Evolutionary conservation across 2,888 invertebrate species (phyloP).

Genomic region (Pinctada fucata): DNA sequence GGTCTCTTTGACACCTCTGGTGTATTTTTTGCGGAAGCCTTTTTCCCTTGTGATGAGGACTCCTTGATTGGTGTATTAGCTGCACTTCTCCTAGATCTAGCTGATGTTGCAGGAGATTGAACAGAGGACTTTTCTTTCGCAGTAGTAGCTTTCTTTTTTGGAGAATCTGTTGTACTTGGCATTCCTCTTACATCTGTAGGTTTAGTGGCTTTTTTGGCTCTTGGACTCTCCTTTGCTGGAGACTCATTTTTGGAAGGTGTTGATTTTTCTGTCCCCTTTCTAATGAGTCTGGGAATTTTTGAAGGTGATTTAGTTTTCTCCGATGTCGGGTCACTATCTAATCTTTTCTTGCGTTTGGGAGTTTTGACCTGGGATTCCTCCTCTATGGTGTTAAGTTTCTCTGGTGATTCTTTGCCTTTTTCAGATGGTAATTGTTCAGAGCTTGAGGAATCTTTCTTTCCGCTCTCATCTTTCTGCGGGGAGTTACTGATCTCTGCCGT

Average conservation of each 20-base stretch:
- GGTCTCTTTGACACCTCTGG: background rate
- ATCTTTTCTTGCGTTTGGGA: background rate
- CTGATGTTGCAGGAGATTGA: background rate
- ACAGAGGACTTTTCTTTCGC: background rate
- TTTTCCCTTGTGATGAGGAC: background rate
- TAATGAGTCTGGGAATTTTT: background rate
- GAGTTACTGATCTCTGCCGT: background rate
- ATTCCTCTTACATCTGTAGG: background rate
- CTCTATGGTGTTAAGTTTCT: background rate
- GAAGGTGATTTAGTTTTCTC: background rate
- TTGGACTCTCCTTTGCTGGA: background rate
- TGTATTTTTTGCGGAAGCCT: background rate
- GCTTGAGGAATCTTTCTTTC: background rate
- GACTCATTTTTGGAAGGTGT: background rate
- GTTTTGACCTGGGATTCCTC: constrained; percentile 1
- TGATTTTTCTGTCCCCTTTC: background rate
- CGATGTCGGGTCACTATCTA: background rate
- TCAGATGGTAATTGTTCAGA: background rate
- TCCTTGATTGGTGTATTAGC: background rate
- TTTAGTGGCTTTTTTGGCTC: background rate
- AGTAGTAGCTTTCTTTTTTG: background rate
- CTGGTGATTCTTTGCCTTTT: background rate
- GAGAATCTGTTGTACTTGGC: background rate
- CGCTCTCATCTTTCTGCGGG: background rate
- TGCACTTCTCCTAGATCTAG: background rate